Conservation (phyloP, 2,888 invertebrate genomes). For the Loripinus fragilis region DNA sequence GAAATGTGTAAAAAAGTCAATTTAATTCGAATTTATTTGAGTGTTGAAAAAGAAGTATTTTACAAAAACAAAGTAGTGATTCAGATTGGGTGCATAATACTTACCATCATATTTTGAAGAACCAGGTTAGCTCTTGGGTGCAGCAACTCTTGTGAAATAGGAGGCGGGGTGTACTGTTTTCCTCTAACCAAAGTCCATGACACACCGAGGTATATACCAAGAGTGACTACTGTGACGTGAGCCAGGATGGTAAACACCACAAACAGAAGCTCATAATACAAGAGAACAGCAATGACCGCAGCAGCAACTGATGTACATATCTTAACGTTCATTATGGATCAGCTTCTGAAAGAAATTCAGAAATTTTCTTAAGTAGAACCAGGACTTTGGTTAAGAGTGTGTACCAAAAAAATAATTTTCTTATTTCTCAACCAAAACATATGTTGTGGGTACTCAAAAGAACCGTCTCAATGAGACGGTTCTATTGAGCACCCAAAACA, state of each 20-base stretch:
- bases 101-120: slow-evolving; percentile 74
- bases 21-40: no score
- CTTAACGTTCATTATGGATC: slow-evolving; percentile 28
- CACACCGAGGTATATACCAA: slow-evolving; percentile 68
- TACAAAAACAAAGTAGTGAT: no score
- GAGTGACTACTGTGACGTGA: slow-evolving; percentile 49
- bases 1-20: no score
- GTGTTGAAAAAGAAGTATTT: no score
- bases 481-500: no score
- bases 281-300: slow-evolving; percentile 55
- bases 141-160: slow-evolving; percentile 48
- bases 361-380: no score
- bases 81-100: no score
- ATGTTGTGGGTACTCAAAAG: no score
- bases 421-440: no score
- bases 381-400: no score
- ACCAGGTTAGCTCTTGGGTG: slow-evolving; percentile 59
- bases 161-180: slow-evolving; percentile 69
- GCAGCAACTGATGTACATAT: slow-evolving; percentile 44
- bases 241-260: slow-evolving; percentile 51
- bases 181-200: slow-evolving; percentile 74
- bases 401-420: no score
- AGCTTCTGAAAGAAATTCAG: not conserved
- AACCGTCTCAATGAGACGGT: no score
- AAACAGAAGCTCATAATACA: slow-evolving; percentile 65